Base-by-base conservation (phyloP, 2,888 invertebrate species). In the Ptychoptera albimana region DNA sequence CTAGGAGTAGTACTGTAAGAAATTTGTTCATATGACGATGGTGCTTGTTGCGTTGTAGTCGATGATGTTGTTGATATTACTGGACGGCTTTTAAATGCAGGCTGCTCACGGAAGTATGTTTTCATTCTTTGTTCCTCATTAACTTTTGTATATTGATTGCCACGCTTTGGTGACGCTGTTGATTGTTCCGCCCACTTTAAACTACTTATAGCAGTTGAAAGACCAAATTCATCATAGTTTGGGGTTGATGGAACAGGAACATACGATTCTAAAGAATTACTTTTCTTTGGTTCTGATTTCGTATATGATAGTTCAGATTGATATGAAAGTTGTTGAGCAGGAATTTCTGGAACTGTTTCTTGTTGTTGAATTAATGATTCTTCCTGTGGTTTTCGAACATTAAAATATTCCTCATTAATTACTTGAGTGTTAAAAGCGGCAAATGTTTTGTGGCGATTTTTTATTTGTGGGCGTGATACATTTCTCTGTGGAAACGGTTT, bases 281-380 rank as follows among this genome's bases (percentile, higher is more conserved):
- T 23, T 23, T 23, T 3, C 7, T 23, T 3, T 23, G 23, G 4
- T 7, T 23, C 23, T 5, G 7, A 23, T 23, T 23, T 23, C 7
- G 23, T 23, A 23, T 23, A 7, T 23, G 7, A 23, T 23, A 23
- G 23, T 23, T 23, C 23, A 3, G 23, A 7, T 23, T 23, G 3
- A 23, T 23, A 7, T 23, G 23, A 23, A 23, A 23, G 57, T 0
- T 57, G 56, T 1, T 55, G 47, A 1, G 55, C 46, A 3, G 60
- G 57, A 0, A 60, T 55, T 0, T 70, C 52, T 1, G 64, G 58
- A 2, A 72, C 70, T 42, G 54, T 69, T 54, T 57, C 72, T 53
- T 56, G 72, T 55, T 52, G 71, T 49, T 63, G 63, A 23, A 23
- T 23, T 5, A 23, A 23, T 23, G 23, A 23, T 3, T 23, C 7